Base-by-base conservation (phyloP, 2,888 invertebrate species). In the Sinelater perroti region DNA sequence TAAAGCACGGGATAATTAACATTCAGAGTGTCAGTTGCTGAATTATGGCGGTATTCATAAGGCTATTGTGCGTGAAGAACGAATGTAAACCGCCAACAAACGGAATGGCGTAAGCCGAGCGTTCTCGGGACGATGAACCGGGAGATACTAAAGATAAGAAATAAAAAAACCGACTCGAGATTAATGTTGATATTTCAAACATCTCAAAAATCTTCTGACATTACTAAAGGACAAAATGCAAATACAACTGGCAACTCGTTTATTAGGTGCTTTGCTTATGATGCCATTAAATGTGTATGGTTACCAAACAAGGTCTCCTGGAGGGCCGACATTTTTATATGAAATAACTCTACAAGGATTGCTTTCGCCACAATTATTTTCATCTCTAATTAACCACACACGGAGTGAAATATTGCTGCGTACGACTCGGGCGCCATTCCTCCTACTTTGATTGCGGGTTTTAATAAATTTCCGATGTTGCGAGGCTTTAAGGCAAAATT, bases 31-130 rank as follows among this genome's bases (percentile, higher is more conserved):
- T 56, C 55, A 49, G 49, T 35, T 49, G 47, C 49, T 49, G 45
- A 56, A 56, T 56, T 56, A 56, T 56, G 31, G 42, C 35, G 10
- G 42, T 56, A 44, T 44, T 56, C 49, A 47, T 33, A 49, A 49
- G 55, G 44, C 55, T 49, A 56, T 56, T 56, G 55, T 56, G 49
- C 42, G 30, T 56, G 35, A 40, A 56, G 30, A 54, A 54, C 53
- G 44, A 44, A 50, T 50, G 28, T 49, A 30, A 28, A 31, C 31
- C 14, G 36, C 38, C 16, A 46, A 54, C 30, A 38, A 46, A 54
- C 40, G 36, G 38, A 54, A 46, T 46, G 38, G 38, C 20, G 17
- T 35, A 46, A 46, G 54, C 26, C 46, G 31, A 35, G 46, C 45
- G 30, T 54, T 38, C 46, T 45, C 30, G 14, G 54, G 33, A 20